Evolutionary conservation across 2,113 vertebrate species (phyloP).

Genomic region (Cacatua alba): DNA sequence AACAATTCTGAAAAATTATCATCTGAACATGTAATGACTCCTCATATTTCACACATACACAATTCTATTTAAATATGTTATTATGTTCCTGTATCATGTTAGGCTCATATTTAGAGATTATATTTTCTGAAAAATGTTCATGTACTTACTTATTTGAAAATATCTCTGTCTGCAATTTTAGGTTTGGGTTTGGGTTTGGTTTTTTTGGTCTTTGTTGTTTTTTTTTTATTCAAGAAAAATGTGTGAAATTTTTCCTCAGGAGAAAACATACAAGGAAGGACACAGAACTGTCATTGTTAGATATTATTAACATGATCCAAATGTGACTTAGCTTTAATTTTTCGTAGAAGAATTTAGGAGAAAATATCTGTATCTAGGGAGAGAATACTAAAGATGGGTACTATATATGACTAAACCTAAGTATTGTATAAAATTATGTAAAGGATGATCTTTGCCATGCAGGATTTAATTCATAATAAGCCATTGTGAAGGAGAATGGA

Average conservation of each 20-base stretch:
- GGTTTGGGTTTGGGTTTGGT: fast-evolving
- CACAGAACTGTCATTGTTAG: background rate
- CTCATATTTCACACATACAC: background rate
- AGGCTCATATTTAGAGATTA: background rate
- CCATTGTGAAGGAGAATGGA: background rate
- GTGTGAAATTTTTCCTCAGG: background rate
- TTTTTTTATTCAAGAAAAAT: background rate
- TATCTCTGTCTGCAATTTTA: background rate
- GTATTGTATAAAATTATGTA: background rate
- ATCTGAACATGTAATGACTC: background rate
- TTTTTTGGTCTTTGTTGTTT: background rate
- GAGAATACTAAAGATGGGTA: background rate
- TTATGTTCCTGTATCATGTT: background rate
- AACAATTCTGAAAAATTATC: background rate
- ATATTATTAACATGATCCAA: background rate
- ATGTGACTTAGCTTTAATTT: background rate
- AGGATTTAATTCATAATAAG: background rate
- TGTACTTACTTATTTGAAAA: background rate
- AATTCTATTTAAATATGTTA: background rate
- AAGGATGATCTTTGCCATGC: background rate
- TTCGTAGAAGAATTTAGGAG: background rate
- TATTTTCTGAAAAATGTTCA: background rate
- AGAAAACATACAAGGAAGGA: background rate
- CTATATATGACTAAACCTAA: background rate
- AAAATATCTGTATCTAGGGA: background rate